Evolutionary conservation across 1,140 invertebrate species (phyloP), one percentile per base, ranked within the genome.

Genomic region (Drosophila cardini): DNA sequence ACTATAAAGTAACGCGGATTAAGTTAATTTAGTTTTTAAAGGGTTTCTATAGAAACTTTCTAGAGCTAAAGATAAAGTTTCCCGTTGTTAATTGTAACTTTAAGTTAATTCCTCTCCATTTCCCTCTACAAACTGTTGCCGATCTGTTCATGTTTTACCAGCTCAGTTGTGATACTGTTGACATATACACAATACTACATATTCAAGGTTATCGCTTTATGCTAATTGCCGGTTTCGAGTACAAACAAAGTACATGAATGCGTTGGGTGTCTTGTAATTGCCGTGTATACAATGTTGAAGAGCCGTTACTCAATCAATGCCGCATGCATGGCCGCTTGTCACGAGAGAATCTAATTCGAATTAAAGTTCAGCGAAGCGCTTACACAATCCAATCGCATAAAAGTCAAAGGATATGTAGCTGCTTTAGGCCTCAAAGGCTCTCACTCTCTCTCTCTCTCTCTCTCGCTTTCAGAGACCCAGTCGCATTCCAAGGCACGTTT

Each of bases 361-460:
- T 76, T 83, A 48, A 80, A 72, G 76, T 67, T 79, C 68, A 86
- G 64, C 72, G 78, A 86, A 78, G 72, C 78, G 78, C 68, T 82
- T 87, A 87, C 65, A 77, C 78, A 82, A 85, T 75, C 72, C 65
- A 73, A 58, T 64, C 61, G 34, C 74, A 65, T 76, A 38, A 57
- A 52, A 73, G 64, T 62, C 65, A 63, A 40, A 70, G 43, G 32
- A 26, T 70, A 38, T 56, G 48, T 21, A 32, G n/a, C 45, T 26
- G 8, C 45, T 46, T 21, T 52, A 32, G 21, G 10, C 34, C 34
- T 10, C 21, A 21, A 40, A 56, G 2, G 21, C n/a, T n/a, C n/a
- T n/a, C n/a, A n/a, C n/a, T n/a, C n/a, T n/a, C n/a, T n/a, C n/a
- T n/a, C n/a, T n/a, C n/a, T n/a, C n/a, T n/a, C n/a, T n/a, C n/a